These are phyloP conservation scores for Drosophila auraria DNA, from an alignment of 1,140 invertebrate species.

Conservation along the genomic window DNA sequence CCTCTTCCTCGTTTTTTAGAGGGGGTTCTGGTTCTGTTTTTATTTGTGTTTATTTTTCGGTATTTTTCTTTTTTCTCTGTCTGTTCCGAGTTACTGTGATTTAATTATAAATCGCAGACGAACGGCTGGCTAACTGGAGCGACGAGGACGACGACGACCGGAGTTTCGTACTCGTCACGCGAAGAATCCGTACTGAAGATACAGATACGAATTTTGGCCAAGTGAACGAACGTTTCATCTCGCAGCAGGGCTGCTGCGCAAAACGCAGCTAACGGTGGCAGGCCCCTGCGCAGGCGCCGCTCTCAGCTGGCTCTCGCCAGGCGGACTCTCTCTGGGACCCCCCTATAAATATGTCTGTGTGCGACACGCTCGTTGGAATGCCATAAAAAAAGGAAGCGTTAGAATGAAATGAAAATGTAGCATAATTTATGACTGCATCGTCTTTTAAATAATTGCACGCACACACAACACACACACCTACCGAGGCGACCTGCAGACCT, in stretches of 20 bases:
- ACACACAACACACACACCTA: constrained; percentile 54
- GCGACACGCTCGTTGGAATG: constrained; percentile 68
- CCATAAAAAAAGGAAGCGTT: constrained; percentile 81
- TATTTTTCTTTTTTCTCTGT: constrained; percentile 19
- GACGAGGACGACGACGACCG: constrained; percentile 3
- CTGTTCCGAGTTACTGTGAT: constrained; percentile 42
- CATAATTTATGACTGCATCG: constrained; percentile 82
- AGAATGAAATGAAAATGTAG: constrained; percentile 83
- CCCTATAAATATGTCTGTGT: constrained; percentile 32
- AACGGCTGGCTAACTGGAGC: constrained; percentile 8
- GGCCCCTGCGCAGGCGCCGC: constrained; percentile 48
- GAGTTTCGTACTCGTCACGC: constrained; percentile 56
- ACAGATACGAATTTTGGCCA: constrained; percentile 53
- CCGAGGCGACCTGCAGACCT: constrained; percentile 13
- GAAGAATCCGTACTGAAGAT: constrained; percentile 79
- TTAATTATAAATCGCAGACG: constrained; percentile 47
- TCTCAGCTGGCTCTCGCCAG: constrained; percentile 8
- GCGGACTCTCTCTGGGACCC: neutral
- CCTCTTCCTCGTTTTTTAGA: neutral
- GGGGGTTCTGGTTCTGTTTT: constrained; percentile 16
- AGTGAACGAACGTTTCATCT: constrained; percentile 47
- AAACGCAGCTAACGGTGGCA: constrained; percentile 51
- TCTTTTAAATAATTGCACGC: constrained; percentile 83
- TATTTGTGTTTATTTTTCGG: constrained; percentile 14
- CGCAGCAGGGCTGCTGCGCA: constrained; percentile 63